These are phyloP conservation scores for Allobates femoralis DNA, from an alignment of 2,797 vertebrate species.

Conservation along the genomic window DNA sequence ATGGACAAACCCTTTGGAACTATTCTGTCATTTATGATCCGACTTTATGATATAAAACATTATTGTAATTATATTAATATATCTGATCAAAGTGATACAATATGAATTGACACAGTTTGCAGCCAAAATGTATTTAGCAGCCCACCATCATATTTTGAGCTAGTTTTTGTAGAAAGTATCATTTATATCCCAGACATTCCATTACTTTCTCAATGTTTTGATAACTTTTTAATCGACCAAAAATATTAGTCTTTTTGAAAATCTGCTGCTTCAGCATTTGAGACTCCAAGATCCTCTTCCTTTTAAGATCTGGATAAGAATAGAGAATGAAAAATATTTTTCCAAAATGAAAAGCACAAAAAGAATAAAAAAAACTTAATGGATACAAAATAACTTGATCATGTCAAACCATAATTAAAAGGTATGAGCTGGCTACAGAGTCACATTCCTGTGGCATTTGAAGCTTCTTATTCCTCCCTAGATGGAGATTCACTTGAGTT, in stretches of 20 bases:
- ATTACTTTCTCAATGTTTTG: constrained; percentile 14
- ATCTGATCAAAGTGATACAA: no score
- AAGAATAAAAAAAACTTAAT: constrained; percentile 7
- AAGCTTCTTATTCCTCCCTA: constrained; percentile 21
- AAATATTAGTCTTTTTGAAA: constrained; percentile 33
- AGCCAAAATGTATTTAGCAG: neutral
- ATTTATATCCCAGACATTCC: constrained; percentile 10
- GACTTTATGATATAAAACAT: no score
- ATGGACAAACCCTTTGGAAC: no score
- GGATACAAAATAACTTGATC: constrained; percentile 14
- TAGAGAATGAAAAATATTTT: constrained; percentile 48
- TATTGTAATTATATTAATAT: no score
- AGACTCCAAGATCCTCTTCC: constrained; percentile 28
- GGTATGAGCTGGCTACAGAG: constrained; percentile 32
- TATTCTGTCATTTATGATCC: no score
- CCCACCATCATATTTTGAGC: neutral
- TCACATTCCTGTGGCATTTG: constrained; percentile 34
- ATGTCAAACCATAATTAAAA: constrained; percentile 55
- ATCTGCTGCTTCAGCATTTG: constrained; percentile 42
- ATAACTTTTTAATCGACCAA: constrained; percentile 34
- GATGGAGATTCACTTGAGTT: constrained; percentile 1
- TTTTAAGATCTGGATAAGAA: constrained; percentile 31
- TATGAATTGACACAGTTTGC: neutral
- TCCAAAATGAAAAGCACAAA: constrained; percentile 32
- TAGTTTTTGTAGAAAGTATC: neutral